Evolutionary conservation across 2,113 vertebrate genomes (phyloP).

Genomic region (Hoplias malabaricus): DNA sequence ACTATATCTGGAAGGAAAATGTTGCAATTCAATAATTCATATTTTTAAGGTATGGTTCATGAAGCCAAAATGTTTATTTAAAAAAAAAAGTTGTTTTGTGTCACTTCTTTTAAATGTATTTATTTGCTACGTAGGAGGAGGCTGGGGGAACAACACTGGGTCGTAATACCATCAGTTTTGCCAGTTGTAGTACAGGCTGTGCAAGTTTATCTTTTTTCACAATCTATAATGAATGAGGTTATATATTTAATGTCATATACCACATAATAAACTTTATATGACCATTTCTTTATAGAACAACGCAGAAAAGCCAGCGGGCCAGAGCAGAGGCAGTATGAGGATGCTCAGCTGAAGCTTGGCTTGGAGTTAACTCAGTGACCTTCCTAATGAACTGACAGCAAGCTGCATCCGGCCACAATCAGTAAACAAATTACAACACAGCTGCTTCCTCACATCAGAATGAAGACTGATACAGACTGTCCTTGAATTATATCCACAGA

Average conservation of each 20-base stretch:
- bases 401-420: background rate
- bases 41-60: too few species aligned
- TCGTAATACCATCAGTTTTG: too few species aligned
- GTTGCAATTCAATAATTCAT: too few species aligned
- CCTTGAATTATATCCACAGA: constrained; percentile 5
- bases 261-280: background rate
- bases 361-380: constrained; percentile 8
- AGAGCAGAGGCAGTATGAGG: background rate
- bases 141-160: too few species aligned
- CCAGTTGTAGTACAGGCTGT: too few species aligned
- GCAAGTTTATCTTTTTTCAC: too few species aligned
- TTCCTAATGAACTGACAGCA: constrained; percentile 5
- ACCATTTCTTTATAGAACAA: background rate
- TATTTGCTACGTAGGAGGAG: too few species aligned
- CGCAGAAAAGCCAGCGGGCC: background rate
- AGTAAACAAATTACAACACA: constrained; percentile 16
- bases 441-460: constrained; percentile 13
- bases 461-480: background rate
- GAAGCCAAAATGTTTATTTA: too few species aligned
- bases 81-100: too few species aligned
- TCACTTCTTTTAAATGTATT: too few species aligned
- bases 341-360: background rate
- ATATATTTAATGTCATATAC: background rate
- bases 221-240: too few species aligned
- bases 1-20: too few species aligned